Evolutionary conservation across 2,113 vertebrate genomes (phyloP).

Genomic region (Cygnus buccinator): DNA sequence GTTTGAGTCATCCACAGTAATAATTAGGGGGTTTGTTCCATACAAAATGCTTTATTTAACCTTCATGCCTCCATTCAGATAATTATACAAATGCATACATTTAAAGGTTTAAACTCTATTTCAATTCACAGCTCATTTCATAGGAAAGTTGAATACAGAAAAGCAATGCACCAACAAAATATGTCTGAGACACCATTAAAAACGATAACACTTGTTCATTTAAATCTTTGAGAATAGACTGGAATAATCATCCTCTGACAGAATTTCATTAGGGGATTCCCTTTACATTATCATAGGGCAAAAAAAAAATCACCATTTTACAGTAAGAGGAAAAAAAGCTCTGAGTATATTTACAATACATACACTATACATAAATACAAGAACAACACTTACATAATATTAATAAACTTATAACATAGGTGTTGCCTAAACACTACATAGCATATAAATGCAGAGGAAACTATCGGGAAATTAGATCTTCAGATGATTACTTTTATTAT

Average conservation of each 20-base stretch:
- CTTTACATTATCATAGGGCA: slow-evolving; percentile 90
- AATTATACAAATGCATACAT: slow-evolving; percentile 98
- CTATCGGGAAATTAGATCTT: slow-evolving; percentile 87
- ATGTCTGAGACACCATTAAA: slow-evolving; percentile 95
- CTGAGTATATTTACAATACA: slow-evolving; percentile 99
- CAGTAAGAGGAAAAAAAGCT: slow-evolving; percentile 93
- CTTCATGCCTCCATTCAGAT: slow-evolving; percentile 99
- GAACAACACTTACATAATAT: slow-evolving; percentile 98
- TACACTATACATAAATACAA: slow-evolving; percentile 99
- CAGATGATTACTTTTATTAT: slow-evolving; percentile 61
- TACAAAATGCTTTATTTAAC: slow-evolving; percentile 99
- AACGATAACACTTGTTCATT: slow-evolving; percentile 91
- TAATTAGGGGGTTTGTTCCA: slow-evolving; percentile 84
- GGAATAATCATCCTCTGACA: slow-evolving; percentile 89
- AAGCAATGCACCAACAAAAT: slow-evolving; percentile 97
- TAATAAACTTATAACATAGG: slow-evolving; percentile 94
- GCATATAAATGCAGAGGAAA: slow-evolving; percentile 89
- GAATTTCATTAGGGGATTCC: slow-evolving; percentile 90
- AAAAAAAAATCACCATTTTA: slow-evolving; percentile 87
- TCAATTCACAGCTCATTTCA: slow-evolving; percentile 99
- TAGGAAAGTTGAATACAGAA: slow-evolving; percentile 96
- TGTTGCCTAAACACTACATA: slow-evolving; percentile 91
- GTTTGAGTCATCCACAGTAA: slow-evolving; percentile 73
- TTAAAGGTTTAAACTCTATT: slow-evolving; percentile 99
- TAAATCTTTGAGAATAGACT: slow-evolving; percentile 89